These are phyloP conservation scores for Drosophila bipectinata DNA, from an alignment of 1,140 invertebrate genomes.

Conservation along the genomic window DNA sequence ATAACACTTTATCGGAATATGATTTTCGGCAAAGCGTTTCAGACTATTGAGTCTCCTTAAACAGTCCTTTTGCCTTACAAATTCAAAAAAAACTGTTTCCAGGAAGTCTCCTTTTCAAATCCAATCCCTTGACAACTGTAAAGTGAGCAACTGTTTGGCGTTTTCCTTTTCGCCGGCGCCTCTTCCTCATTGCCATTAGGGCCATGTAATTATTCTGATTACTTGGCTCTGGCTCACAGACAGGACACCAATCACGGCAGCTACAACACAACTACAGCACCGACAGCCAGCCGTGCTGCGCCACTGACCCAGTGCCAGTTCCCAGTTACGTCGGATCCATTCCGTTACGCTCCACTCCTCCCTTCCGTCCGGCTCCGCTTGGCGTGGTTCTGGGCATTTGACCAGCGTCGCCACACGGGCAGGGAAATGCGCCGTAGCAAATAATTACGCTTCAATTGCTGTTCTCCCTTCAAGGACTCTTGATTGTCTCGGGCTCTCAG, in stretches of 20 bases:
- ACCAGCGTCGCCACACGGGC: conserved; percentile 64
- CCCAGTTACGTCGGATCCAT: conserved; percentile 37
- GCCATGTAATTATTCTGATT: conserved; percentile 79
- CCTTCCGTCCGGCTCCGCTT: conserved; percentile 3
- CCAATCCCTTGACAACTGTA: conserved; percentile 36
- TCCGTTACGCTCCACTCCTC: conserved; percentile 8
- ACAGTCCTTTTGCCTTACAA: background rate
- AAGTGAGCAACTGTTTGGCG: conserved; percentile 58
- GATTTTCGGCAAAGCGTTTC: background rate
- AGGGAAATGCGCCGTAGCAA: conserved; percentile 74
- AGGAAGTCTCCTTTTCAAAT: background rate
- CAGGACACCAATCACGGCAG: conserved; percentile 33
- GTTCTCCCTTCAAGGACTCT: conserved; percentile 61
- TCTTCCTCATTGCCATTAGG: conserved; percentile 58
- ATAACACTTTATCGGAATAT: background rate
- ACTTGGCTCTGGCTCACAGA: conserved; percentile 55
- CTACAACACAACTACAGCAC: conserved; percentile 31
- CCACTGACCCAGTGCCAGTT: conserved; percentile 78
- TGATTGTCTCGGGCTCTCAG: conserved; percentile 33
- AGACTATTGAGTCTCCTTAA: background rate
- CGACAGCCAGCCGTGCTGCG: conserved; percentile 53
- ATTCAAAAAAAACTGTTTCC: background rate
- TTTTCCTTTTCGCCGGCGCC: conserved; percentile 31
- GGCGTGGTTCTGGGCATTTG: conserved; percentile 48
- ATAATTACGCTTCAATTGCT: conserved; percentile 79